phyloP scores from a whole-genome alignment of 2,888 invertebrate genomes.

The Chouioia cunea region DNA sequence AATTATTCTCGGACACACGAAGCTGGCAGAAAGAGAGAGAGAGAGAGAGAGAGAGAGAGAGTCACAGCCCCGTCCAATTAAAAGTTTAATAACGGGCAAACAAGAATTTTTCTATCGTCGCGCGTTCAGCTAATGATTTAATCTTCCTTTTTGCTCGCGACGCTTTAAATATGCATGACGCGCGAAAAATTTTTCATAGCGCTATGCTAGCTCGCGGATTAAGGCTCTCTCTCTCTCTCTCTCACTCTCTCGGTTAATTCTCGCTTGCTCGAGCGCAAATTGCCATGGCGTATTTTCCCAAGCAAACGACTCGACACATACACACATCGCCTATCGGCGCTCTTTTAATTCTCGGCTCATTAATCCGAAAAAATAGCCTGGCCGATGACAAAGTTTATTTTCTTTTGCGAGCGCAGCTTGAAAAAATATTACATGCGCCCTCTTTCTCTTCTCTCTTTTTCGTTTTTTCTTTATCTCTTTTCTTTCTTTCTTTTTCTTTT shows the following conservation, averaged over 20 bases:
- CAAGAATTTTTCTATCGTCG: constrained; percentile 31
- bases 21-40: no score
- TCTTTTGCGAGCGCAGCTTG: constrained; percentile 50
- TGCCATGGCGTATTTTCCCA: constrained; percentile 63
- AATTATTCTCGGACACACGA: no score
- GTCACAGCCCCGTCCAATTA: constrained; percentile 19
- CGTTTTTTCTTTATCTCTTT: not conserved
- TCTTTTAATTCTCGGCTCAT: constrained; percentile 19
- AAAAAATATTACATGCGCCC: constrained; percentile 51
- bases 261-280: constrained; percentile 53
- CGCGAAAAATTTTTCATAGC: constrained; percentile 40
- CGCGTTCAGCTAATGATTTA: constrained; percentile 30
- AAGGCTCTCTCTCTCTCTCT: constrained; percentile 23
- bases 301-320: constrained; percentile 55
- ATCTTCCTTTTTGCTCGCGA: constrained; percentile 24
- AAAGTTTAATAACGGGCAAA: constrained; percentile 29
- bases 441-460: constrained; percentile 17
- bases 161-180: constrained; percentile 44
- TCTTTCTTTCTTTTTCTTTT: constrained; percentile 6
- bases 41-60: no score
- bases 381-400: constrained; percentile 56
- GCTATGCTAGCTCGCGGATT: constrained; percentile 28
- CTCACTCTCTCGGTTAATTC: constrained; percentile 54
- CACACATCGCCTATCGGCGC: not conserved
- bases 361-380: constrained; percentile 37